Evolutionary conservation across 2,888 invertebrate genomes (phyloP), one percentile per base, ranked within the genome.

Genomic region (Alloscopus bannaensis): DNA sequence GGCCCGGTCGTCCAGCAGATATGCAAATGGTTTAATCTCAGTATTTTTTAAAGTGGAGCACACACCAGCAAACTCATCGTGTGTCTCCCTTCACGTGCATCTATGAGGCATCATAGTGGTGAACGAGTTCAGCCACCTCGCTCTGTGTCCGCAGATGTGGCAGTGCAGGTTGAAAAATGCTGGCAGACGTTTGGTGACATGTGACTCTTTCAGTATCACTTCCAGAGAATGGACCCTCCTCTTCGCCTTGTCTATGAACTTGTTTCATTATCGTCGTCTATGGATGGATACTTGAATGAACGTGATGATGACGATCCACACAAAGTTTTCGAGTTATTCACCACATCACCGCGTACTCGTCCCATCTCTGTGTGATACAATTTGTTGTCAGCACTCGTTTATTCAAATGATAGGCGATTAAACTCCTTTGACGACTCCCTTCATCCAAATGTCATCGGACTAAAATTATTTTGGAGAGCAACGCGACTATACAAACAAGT

Each of bases 101-200:
- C 45, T 45, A 18, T 45, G 3, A 16, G 18, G 45, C n/a, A n/a
- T n/a, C n/a, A n/a, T n/a, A n/a, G n/a, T n/a, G n/a, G n/a, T n/a
- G n/a, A n/a, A 45, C n/a, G 45, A 45, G 45, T 45, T 45, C 45
- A 45, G n/a, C 45, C 45, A 45, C 45, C 45, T 45, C 45, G 13
- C n/a, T 45, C n/a, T n/a, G n/a, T n/a, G n/a, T n/a, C n/a, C n/a
- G n/a, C n/a, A n/a, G n/a, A n/a, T n/a, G n/a, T n/a, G n/a, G n/a
- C n/a, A n/a, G n/a, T n/a, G n/a, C n/a, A n/a, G n/a, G n/a, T n/a
- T n/a, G n/a, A n/a, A n/a, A n/a, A n/a, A n/a, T n/a, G n/a, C n/a
- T 45, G 45, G 8, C 8, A 45, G 45, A 4, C 18, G 18, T 45
- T 4, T 45, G 45, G 13, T 6, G 36, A 45, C 45, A 45, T 45